Evolutionary conservation across 2,113 vertebrate species (phyloP).

Genomic region (Pomatorhinus ruficollis): DNA sequence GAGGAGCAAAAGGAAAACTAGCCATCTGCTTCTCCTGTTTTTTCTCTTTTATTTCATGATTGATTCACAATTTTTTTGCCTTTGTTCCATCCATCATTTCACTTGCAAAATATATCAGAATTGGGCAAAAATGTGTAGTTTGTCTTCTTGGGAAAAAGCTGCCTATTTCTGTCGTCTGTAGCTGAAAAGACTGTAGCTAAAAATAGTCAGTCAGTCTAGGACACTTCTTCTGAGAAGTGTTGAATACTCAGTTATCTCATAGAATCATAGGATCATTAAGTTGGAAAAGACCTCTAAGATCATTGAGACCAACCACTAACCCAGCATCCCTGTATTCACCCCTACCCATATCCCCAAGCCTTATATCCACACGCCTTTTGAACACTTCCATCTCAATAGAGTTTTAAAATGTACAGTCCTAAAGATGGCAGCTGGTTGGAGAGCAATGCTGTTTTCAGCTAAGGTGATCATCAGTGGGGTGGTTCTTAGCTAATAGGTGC

Average conservation of each 20-base stretch:
- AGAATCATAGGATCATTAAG: background rate
- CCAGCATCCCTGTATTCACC: background rate
- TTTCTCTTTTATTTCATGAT: background rate
- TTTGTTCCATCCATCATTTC: background rate
- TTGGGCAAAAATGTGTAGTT: background rate
- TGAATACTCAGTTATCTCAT: background rate
- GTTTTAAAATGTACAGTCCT: background rate
- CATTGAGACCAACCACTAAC: background rate
- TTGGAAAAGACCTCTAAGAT: background rate
- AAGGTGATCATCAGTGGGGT: background rate
- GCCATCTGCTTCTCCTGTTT: background rate
- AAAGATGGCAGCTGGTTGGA: background rate
- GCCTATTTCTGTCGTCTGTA: background rate
- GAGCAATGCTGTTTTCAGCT: background rate
- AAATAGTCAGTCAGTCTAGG: background rate
- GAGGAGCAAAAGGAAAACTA: background rate
- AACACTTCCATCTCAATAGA: background rate
- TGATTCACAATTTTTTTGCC: background rate
- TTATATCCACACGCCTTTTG: background rate
- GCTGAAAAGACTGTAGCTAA: background rate
- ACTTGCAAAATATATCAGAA: background rate
- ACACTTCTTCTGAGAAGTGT: background rate
- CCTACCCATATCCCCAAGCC: background rate
- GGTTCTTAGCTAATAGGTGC: background rate
- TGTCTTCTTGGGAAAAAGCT: background rate